Base-by-base conservation (phyloP, 2,113 vertebrate species). In the Gadus chalcogrammus region DNA sequence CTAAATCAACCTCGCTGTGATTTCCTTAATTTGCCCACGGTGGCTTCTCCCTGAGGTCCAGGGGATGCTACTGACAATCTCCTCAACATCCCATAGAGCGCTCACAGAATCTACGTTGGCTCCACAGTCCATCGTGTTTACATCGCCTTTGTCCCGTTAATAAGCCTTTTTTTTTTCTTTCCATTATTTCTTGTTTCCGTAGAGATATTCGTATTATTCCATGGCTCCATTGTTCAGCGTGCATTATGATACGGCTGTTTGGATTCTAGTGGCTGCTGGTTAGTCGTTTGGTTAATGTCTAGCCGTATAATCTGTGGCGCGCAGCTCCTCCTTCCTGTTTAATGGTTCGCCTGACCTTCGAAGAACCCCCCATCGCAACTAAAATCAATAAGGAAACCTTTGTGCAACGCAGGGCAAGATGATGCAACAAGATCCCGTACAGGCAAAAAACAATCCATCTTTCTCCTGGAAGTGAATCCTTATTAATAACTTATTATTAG, bases 1-100 rank as follows among this genome's bases (percentile, higher is more conserved):
- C 70, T 56, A 88, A 90, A 89, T 92, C 88, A 89, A 90, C 90
- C 86, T 87, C 72, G 76, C 84, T 89, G 70, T 87, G 88, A 88
- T 90, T 89, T 88, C 75, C 85, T 86, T 90, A 88, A 90, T 91
- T 91, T 83, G 80, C 81, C 88, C 66, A 77, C 81, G 86, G 85
- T 86, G 83, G 87, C 84, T 83, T 84, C 71, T 87, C 78, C 80
- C 82, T 84, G 74, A 84, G 77, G 86, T 85, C 42, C 62, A 69
- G 69, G 70, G 15, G 61, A 52, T 58, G 53, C 71, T 69, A 69
- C 73, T 66, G 70, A 80, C 72, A 82, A 74, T 80, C 70, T 76
- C 70, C 81, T 22, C 71, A 80, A 83, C 79, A 78, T 77, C 76
- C 74, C 79, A 78, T 52, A 75, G 64, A 35, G 16, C 55, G 61